Percentiles rank a stretch among this genome's conserved stretches.
Evolutionary conservation across 2,113 vertebrate species (phyloP).

Genomic region (Lanius ludovicianus): DNA sequence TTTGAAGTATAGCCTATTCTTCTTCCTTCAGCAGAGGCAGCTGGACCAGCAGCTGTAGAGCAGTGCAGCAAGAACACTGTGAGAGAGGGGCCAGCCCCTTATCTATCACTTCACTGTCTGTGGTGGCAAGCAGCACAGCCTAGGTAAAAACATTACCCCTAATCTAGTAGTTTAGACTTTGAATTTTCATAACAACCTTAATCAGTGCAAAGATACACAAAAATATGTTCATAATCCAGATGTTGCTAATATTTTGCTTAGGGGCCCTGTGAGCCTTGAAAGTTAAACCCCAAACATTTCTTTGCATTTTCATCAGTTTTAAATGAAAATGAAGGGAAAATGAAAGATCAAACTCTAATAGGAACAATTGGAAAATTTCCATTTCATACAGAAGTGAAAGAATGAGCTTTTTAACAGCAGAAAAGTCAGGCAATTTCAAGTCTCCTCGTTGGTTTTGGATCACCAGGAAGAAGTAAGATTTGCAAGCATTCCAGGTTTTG

Average conservation of each 20-base stretch:
- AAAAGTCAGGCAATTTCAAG: background rate
- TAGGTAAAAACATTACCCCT: background rate
- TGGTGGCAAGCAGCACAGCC: background rate
- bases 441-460: background rate
- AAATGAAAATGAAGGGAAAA: background rate
- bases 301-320: background rate
- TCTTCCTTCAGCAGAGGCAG: background rate
- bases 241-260: background rate
- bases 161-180: background rate
- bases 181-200: background rate
- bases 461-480: background rate
- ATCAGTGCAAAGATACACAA: background rate
- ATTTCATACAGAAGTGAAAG: background rate
- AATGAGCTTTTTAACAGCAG: background rate
- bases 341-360: background rate
- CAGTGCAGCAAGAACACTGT: background rate
- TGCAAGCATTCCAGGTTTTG: background rate
- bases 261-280: background rate
- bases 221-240: background rate
- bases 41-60: background rate
- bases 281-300: background rate
- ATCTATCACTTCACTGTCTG: background rate
- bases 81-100: background rate
- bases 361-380: background rate
- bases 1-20: background rate